Evolutionary conservation across 2,888 invertebrate genomes (phyloP), one percentile per base, ranked within the genome.

Genomic region (Stomorhina lunata): DNA sequence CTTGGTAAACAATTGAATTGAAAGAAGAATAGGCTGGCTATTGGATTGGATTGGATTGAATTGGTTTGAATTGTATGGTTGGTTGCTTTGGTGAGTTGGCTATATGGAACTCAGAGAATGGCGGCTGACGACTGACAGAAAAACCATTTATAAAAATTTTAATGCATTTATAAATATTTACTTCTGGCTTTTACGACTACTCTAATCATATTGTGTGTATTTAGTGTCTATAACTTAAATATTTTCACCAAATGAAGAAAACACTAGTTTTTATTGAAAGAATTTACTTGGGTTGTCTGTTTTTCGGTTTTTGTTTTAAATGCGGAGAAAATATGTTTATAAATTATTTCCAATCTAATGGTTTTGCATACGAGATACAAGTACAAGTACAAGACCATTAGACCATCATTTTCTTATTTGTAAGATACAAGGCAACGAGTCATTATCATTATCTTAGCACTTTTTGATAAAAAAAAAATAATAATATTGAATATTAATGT

Each of bases 401-500:
- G 17, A 17, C 25, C 48, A 17, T 2, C 27, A 61, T n/a, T n/a
- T n/a, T n/a, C n/a, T n/a, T n/a, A n/a, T n/a, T n/a, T n/a, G n/a
- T n/a, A n/a, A n/a, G n/a, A n/a, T n/a, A n/a, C n/a, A n/a, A n/a
- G n/a, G n/a, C n/a, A 25, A 37, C 25, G 48, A n/a, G n/a, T n/a
- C n/a, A 37, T 77, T 40, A 77, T 61, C 50, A 72, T 66, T 48
- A 57, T 78, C 29, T 63, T 78, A 34, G 57, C 65, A 78, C 57
- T 76, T 66, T 59, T n/a, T n/a, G n/a, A n/a, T n/a, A n/a, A n/a
- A n/a, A n/a, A n/a, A n/a, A n/a, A n/a, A 12, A 48, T 61, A 68
- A 50, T 50, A 77, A 59, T 68, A 68, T 77, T 53, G 69, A 63
- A 57, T 65, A 80, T 72, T 77, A 84, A 80, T 81, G 53, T 77